phyloP scores from a whole-genome alignment of 2,888 invertebrate species.

The Bhutanitis thaidina region DNA sequence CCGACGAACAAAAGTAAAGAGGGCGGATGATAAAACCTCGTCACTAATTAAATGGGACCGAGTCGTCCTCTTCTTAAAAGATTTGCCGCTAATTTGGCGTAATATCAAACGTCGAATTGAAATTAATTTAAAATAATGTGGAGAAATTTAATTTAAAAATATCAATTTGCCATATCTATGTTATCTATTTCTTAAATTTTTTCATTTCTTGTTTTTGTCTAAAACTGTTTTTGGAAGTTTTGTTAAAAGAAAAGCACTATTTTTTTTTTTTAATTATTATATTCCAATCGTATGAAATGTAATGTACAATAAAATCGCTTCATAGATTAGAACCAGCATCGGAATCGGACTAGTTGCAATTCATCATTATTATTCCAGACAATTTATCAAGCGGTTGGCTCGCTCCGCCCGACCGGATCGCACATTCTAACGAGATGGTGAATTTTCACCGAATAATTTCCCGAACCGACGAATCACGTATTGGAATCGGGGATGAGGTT shows the following conservation, averaged over 20 bases:
- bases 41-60: conserved; percentile 75
- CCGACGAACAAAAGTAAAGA: conserved; percentile 61
- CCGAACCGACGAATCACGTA: conserved; percentile 78
- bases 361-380: conserved; percentile 81
- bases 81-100: conserved; percentile 74
- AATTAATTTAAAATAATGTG: conserved; percentile 38
- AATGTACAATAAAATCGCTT: conserved; percentile 42
- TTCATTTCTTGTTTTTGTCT: no score
- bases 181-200: no score
- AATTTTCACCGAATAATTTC: conserved; percentile 80
- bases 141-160: background rate
- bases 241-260: no score
- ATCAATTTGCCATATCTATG: no score
- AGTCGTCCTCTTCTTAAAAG: conserved; percentile 71
- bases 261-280: no score
- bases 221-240: no score
- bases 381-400: conserved; percentile 80
- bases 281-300: no score
- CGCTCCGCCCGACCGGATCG: conserved; percentile 70
- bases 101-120: conserved; percentile 57
- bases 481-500: conserved; percentile 75
- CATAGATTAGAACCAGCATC: conserved; percentile 68
- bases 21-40: conserved; percentile 71
- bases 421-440: conserved; percentile 80
- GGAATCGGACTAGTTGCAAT: conserved; percentile 73